phyloP scores from a whole-genome alignment of 2,888 invertebrate genomes.

The Dicranocentrus wangi region DNA sequence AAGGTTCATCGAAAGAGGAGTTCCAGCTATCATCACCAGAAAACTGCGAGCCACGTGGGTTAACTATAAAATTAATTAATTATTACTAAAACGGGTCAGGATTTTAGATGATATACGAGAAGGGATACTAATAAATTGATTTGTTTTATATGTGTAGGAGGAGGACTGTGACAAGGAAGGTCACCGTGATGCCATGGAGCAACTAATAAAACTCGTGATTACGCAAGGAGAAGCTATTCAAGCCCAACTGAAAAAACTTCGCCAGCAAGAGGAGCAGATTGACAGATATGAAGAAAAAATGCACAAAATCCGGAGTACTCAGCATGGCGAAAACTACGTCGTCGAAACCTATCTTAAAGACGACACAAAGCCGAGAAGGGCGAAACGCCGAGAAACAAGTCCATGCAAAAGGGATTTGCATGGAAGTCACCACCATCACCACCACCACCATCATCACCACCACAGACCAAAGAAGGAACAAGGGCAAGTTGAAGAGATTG shows the following conservation, averaged over 20 bases:
- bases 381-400: constrained; percentile 65
- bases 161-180: constrained; percentile 53
- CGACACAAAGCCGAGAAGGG: constrained; percentile 60
- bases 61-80: background rate
- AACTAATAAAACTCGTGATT: constrained; percentile 78
- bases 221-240: constrained; percentile 80
- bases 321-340: constrained; percentile 86
- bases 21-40: constrained; percentile 61
- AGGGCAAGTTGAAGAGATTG: background rate
- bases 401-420: constrained; percentile 75
- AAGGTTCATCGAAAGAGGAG: constrained; percentile 61
- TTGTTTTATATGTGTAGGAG: constrained; percentile 26
- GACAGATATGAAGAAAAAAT: constrained; percentile 86
- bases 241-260: constrained; percentile 76
- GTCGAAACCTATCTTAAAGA: constrained; percentile 84
- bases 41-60: constrained; percentile 18
- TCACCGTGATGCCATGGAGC: constrained; percentile 76
- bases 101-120: background rate
- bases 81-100: background rate
- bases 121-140: background rate
- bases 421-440: constrained; percentile 38
- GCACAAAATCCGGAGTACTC: constrained; percentile 83
- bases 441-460: constrained; percentile 50
- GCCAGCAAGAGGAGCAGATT: constrained; percentile 85
- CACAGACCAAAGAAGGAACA: constrained; percentile 25